phyloP scores from a whole-genome alignment of 2,113 vertebrate genomes.

The Sialia sialis region DNA sequence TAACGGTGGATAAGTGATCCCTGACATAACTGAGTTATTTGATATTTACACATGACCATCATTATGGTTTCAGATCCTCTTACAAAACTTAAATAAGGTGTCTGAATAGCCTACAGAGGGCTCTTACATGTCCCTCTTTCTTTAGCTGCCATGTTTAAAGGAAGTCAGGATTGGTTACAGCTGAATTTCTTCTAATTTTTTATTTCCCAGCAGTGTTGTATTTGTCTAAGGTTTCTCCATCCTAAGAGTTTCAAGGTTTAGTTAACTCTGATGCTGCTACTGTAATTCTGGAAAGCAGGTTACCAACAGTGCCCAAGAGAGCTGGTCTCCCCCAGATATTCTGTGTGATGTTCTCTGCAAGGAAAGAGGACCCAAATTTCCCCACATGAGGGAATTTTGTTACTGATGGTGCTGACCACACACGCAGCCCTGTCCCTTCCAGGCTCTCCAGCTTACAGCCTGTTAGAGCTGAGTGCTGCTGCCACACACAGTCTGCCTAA shows the following conservation, averaged over 20 bases:
- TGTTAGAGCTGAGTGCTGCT: neutral
- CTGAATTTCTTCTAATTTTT: constrained; percentile 18
- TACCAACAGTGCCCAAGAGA: neutral
- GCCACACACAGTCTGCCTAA: neutral
- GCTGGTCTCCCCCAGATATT: neutral
- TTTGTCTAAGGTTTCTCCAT: neutral
- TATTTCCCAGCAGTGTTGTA: constrained; percentile 36
- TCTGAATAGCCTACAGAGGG: constrained; percentile 25
- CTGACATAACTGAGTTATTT: neutral
- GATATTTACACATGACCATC: neutral
- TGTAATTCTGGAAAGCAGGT: neutral
- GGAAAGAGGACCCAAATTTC: neutral
- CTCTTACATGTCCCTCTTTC: neutral
- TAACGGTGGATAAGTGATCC: neutral
- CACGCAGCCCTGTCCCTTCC: neutral
- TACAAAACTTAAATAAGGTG: constrained; percentile 40
- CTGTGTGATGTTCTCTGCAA: neutral
- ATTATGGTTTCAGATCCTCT: constrained; percentile 16
- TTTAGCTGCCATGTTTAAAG: neutral
- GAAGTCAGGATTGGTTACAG: constrained; percentile 7
- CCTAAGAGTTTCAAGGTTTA: neutral
- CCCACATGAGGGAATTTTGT: fast-evolving
- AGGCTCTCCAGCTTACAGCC: neutral
- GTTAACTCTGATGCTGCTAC: neutral
- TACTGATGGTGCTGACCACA: neutral